A percentile compares a stretch with the other conserved stretches of the same genome.
These are phyloP conservation scores for Phylloscopus trochilus DNA, from an alignment of 2,113 vertebrate species.

Conservation along the genomic window DNA sequence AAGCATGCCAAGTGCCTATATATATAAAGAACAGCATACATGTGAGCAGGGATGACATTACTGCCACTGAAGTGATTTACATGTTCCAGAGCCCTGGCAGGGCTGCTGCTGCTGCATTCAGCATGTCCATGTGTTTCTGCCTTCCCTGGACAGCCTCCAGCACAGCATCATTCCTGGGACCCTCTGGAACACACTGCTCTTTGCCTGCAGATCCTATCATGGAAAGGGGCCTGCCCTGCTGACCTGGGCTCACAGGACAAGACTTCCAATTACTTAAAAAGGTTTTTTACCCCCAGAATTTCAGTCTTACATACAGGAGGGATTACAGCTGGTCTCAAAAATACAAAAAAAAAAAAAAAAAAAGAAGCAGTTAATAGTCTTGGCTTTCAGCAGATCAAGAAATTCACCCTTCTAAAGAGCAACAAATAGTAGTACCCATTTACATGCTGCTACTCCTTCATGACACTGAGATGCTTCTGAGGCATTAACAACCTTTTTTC, in stretches of 20 bases:
- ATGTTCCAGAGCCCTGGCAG: neutral
- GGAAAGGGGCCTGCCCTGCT: neutral
- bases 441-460: neutral
- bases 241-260: neutral
- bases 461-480: neutral
- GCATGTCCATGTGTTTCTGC: rapidly evolving
- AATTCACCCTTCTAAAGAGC: neutral
- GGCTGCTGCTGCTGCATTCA: neutral
- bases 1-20: neutral
- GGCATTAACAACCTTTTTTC: neutral
- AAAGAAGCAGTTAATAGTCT: neutral
- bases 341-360: neutral
- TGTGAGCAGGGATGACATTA: neutral
- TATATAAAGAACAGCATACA: neutral
- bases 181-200: neutral
- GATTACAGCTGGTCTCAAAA: neutral
- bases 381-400: neutral
- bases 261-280: neutral
- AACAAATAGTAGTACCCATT: neutral
- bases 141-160: neutral
- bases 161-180: rapidly evolving
- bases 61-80: neutral
- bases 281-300: neutral
- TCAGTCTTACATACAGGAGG: neutral
- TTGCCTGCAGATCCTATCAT: neutral